These are phyloP conservation scores for Machimus atricapillus DNA, from an alignment of 2,888 invertebrate genomes.

Conservation along the genomic window DNA sequence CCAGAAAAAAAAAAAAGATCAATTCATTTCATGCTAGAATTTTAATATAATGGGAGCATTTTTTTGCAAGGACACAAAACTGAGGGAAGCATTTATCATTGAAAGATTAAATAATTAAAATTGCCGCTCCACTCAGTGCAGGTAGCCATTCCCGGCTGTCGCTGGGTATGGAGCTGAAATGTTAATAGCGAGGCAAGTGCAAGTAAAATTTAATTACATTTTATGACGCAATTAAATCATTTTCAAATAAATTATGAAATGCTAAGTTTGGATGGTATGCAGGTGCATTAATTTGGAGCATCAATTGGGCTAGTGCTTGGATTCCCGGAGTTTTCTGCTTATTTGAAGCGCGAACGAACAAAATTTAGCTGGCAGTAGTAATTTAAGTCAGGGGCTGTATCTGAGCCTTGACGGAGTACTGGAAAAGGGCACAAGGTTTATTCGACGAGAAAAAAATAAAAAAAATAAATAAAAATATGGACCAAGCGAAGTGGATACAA, in stretches of 20 bases:
- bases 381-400: neutral
- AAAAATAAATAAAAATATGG: neutral
- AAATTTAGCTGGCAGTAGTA: neutral
- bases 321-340: neutral
- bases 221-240: neutral
- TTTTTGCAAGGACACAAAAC: neutral
- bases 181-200: neutral
- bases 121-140: neutral
- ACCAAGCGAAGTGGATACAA: neutral
- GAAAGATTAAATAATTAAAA: neutral
- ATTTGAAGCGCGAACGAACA: neutral
- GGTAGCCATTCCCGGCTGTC: neutral
- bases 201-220: neutral
- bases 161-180: neutral
- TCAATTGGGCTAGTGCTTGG: neutral
- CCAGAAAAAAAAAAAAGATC: neutral
- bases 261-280: neutral
- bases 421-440: neutral
- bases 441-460: neutral
- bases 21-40: neutral
- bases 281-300: neutral
- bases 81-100: neutral
- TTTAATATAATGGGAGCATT: neutral
- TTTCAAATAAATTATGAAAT: neutral
- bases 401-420: neutral